phyloP scores from a whole-genome alignment of 2,797 vertebrate genomes.

The Amphiprion clarkii region DNA sequence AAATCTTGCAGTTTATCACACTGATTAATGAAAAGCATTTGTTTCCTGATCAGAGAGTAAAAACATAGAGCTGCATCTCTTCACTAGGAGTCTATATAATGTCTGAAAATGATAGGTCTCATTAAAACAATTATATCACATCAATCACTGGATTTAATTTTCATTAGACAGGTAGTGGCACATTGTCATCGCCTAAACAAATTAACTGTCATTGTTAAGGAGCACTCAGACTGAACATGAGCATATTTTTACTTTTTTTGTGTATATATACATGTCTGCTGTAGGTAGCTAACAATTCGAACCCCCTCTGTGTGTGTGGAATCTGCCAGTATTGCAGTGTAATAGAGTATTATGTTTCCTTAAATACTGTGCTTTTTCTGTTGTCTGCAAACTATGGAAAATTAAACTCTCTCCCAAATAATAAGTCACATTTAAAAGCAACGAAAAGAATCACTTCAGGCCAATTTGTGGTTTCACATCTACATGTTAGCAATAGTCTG shows the following conservation, averaged over 20 bases:
- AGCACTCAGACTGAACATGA: constrained; percentile 9
- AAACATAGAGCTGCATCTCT: not conserved
- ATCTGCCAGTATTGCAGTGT: no score
- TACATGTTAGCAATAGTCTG: no score
- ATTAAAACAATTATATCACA: not conserved
- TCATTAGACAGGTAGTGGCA: not conserved
- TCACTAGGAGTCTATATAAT: not conserved
- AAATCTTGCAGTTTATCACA: not conserved
- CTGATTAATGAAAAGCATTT: not conserved
- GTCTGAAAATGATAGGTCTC: not conserved
- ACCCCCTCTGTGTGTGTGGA: no score
- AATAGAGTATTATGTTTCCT: no score
- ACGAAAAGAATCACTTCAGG: not conserved
- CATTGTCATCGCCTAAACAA: not conserved
- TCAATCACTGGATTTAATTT: not conserved
- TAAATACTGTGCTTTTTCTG: not conserved
- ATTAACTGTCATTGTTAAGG: not conserved
- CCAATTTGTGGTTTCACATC: no score
- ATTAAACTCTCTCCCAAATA: no score
- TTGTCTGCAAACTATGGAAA: no score
- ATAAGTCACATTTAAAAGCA: no score
- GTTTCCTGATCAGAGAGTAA: not conserved
- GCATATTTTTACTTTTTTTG: not conserved
- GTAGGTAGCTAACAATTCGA: not conserved
- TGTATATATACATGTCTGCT: not conserved